These are phyloP conservation scores for Apantesis nais DNA, from an alignment of 2,888 invertebrate genomes.

Conservation along the genomic window DNA sequence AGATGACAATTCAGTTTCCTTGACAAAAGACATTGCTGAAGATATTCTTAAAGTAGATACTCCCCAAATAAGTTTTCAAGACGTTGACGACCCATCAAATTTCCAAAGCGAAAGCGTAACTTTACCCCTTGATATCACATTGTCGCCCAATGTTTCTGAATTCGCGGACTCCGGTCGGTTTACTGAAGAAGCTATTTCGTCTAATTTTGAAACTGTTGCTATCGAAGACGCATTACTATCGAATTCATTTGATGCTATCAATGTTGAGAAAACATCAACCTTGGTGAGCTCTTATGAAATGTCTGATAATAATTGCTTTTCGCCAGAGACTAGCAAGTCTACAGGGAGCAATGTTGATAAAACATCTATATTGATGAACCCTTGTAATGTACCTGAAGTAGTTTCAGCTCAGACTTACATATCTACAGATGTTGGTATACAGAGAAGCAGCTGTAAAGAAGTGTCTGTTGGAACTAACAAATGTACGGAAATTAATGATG, in stretches of 20 bases:
- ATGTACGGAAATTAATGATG: constrained; percentile 48
- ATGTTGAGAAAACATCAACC: constrained; percentile 60
- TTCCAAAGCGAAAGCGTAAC: constrained; percentile 59
- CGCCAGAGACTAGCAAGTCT: constrained; percentile 30
- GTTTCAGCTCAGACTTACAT: constrained; percentile 31
- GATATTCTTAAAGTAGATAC: constrained; percentile 46
- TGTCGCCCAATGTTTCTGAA: constrained; percentile 72
- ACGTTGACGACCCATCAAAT: constrained; percentile 54
- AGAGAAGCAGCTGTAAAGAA: constrained; percentile 47
- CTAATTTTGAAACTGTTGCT: constrained; percentile 64
- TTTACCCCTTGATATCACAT: constrained; percentile 60
- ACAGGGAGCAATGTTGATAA: constrained; percentile 64
- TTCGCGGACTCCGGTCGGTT: constrained; percentile 76
- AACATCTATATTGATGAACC: constrained; percentile 46
- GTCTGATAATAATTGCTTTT: constrained; percentile 46
- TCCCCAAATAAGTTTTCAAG: constrained; percentile 48
- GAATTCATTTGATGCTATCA: constrained; percentile 68
- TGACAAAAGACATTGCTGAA: constrained; percentile 53
- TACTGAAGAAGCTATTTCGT: constrained; percentile 76
- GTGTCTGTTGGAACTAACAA: constrained; percentile 40
- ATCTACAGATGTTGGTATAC: constrained; percentile 62
- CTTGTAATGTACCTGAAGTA: constrained; percentile 51
- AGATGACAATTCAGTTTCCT: constrained; percentile 70
- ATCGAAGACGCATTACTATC: constrained; percentile 77
- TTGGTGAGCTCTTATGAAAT: constrained; percentile 48